phyloP scores from a whole-genome alignment of 2,797 vertebrate species.

The Fistularia tabacaria region DNA sequence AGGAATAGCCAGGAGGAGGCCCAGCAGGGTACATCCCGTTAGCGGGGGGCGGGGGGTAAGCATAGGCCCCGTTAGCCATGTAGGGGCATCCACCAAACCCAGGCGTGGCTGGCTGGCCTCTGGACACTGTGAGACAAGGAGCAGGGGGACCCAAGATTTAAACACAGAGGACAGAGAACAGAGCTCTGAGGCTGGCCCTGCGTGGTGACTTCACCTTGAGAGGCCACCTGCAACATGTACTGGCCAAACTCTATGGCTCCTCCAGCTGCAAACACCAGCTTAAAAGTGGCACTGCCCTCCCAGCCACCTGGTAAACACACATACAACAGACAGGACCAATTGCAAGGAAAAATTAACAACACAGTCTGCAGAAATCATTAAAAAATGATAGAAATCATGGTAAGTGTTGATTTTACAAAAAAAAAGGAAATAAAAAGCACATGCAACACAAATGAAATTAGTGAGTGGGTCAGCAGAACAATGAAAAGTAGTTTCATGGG shows the following conservation, averaged over 20 bases:
- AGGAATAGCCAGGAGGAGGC: slow-evolving; percentile 84
- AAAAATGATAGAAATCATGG: too few species aligned
- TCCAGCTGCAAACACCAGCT: slow-evolving; percentile 84
- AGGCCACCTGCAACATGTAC: slow-evolving; percentile 90
- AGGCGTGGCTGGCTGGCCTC: slow-evolving; percentile 84
- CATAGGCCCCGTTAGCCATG: slow-evolving; percentile 87
- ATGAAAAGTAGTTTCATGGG: too few species aligned
- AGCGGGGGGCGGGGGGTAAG: slow-evolving; percentile 81
- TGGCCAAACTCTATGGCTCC: slow-evolving; percentile 98
- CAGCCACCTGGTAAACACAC: slow-evolving; percentile 81
- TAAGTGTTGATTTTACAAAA: too few species aligned
- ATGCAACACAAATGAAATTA: too few species aligned
- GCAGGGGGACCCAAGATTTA: neutral
- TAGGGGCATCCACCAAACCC: slow-evolving; percentile 85
- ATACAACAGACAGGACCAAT: neutral
- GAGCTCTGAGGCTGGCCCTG: too few species aligned
- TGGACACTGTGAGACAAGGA: slow-evolving; percentile 76
- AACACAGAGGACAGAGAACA: neutral
- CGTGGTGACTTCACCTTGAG: slow-evolving; percentile 79
- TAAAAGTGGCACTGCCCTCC: slow-evolving; percentile 88
- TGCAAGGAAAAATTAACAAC: neutral
- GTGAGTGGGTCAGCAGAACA: too few species aligned
- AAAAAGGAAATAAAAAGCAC: too few species aligned
- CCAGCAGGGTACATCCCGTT: slow-evolving; percentile 83
- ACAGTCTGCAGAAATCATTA: neutral